These are phyloP conservation scores for Drosophila sulfurigaster DNA, from an alignment of 1,140 invertebrate species.

Conservation along the genomic window DNA sequence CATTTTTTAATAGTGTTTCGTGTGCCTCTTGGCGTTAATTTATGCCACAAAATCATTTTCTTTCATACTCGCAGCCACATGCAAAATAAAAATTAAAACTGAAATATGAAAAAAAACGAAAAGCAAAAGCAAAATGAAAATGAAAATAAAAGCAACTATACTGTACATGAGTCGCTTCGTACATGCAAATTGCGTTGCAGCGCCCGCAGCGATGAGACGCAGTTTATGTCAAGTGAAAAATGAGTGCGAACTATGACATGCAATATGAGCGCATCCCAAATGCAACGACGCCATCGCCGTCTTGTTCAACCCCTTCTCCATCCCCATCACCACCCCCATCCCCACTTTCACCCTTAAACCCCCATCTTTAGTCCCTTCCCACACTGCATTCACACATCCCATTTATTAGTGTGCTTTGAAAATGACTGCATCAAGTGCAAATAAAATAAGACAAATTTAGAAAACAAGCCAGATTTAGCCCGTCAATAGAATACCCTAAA, in stretches of 20 bases:
- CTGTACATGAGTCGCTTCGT: conserved; percentile 35
- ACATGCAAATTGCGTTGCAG: conserved; percentile 81
- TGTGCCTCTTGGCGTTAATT: conserved; percentile 83
- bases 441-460: conserved; percentile 10
- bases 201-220: conserved; percentile 66
- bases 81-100: conserved; percentile 75
- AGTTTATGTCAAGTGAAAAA: conserved; percentile 78
- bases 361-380: background rate
- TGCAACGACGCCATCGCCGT: conserved; percentile 8
- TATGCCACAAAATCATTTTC: conserved; percentile 84
- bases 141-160: conserved; percentile 33
- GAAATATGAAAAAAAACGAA: conserved; percentile 64
- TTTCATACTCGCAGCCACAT: conserved; percentile 76
- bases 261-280: conserved; percentile 65
- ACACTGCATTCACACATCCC: conserved; percentile 1
- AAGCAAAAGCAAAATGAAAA: conserved; percentile 7
- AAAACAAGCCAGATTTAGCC: background rate
- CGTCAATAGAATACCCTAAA: conserved; percentile 11
- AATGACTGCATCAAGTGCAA: conserved; percentile 27
- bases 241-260: conserved; percentile 82
- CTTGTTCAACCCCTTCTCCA: background rate
- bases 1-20: conserved; percentile 84
- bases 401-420: conserved; percentile 44
- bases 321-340: background rate
- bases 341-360: conserved; percentile 7